Conservation (phyloP, 2,888 invertebrate genomes). For the Nephrotoma appendiculata region DNA sequence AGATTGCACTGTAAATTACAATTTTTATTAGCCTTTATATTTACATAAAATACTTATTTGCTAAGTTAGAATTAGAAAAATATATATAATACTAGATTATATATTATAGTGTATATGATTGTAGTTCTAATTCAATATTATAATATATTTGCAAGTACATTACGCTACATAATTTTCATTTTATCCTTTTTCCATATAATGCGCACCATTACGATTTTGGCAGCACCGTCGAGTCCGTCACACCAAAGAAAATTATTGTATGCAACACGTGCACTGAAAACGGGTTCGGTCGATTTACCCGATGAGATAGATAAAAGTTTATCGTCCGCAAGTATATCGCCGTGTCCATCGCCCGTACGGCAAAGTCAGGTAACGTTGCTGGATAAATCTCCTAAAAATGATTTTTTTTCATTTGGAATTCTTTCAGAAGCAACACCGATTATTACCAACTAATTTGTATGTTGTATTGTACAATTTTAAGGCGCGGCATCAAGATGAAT, state of each 20-base stretch:
- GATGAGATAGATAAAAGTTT: slow-evolving; percentile 82
- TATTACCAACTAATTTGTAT: slow-evolving; percentile 81
- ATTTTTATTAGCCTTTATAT: neutral
- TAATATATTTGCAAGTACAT: neutral
- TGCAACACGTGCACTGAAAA: slow-evolving; percentile 62
- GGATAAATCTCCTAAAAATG: slow-evolving; percentile 15
- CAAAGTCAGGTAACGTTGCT: slow-evolving; percentile 29
- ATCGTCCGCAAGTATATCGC: slow-evolving; percentile 85
- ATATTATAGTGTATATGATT: neutral
- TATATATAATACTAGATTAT: slow-evolving; percentile 6
- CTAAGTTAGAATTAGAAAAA: neutral
- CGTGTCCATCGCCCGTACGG: slow-evolving; percentile 76
- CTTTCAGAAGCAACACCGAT: slow-evolving; percentile 60
- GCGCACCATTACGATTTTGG: neutral
- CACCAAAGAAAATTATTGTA: slow-evolving; percentile 70
- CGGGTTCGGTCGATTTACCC: slow-evolving; percentile 88
- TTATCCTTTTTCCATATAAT: neutral
- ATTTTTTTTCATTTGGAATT: neutral
- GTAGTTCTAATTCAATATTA: neutral
- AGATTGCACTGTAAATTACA: slow-evolving; percentile 46
- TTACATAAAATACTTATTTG: neutral
- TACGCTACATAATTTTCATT: neutral
- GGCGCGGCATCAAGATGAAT: slow-evolving; percentile 82
- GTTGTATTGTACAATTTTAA: slow-evolving; percentile 93
- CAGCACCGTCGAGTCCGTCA: slow-evolving; percentile 86